phyloP scores from a whole-genome alignment of 2,113 vertebrate species.

The Pachycephala philippinensis region DNA sequence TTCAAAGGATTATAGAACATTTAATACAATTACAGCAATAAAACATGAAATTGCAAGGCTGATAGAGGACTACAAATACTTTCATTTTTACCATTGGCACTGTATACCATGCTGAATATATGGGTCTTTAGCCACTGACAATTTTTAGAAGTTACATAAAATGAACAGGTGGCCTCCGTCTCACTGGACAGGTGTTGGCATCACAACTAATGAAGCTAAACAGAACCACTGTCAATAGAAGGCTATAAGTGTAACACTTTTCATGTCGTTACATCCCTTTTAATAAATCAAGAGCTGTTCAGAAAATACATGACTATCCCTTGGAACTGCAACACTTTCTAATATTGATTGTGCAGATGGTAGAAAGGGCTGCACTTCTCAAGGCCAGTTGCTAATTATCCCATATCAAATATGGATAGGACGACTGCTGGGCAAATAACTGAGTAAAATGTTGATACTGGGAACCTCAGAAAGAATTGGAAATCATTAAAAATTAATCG shows the following conservation, averaged over 20 bases:
- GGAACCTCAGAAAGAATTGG: neutral
- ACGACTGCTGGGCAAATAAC: slow-evolving; percentile 14
- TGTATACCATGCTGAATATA: neutral
- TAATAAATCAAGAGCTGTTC: slow-evolving; percentile 23
- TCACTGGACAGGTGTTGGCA: neutral
- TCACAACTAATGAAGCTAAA: slow-evolving; percentile 20
- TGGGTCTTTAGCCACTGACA: neutral
- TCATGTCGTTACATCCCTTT: neutral
- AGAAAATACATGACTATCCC: neutral
- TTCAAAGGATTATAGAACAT: neutral
- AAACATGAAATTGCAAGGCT: neutral
- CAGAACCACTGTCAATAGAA: slow-evolving; percentile 20
- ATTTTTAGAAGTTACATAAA: neutral
- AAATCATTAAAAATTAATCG: slow-evolving; percentile 38
- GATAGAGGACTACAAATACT: neutral
- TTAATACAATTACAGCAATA: neutral
- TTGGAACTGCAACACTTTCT: neutral
- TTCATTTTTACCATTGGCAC: neutral
- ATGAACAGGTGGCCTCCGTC: slow-evolving; percentile 7
- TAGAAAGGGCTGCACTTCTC: neutral
- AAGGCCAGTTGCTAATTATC: slow-evolving; percentile 45
- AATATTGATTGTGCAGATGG: slow-evolving; percentile 7
- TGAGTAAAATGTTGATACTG: neutral
- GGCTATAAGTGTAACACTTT: neutral
- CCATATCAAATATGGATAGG: slow-evolving; percentile 20